A percentile compares a stretch with the other conserved stretches of the same genome.
These are phyloP conservation scores for Parelbella ahira DNA, from an alignment of 2,888 invertebrate genomes.

Conservation along the genomic window DNA sequence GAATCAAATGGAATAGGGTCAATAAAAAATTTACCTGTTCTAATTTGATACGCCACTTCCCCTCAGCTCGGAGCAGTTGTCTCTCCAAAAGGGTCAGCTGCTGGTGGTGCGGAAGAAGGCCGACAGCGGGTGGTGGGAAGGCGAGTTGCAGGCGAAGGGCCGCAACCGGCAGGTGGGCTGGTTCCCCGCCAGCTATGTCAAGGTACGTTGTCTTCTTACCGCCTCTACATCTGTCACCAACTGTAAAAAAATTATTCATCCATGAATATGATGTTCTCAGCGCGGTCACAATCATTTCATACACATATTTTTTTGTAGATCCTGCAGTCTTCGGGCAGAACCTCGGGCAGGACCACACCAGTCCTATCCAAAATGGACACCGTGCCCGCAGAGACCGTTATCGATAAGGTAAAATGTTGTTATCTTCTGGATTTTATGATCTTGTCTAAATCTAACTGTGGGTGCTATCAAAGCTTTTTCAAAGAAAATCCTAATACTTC, in stretches of 20 bases:
- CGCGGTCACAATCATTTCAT: no score
- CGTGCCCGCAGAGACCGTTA: slow-evolving; percentile 64
- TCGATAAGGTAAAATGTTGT: slow-evolving; percentile 70
- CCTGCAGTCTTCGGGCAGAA: slow-evolving; percentile 84
- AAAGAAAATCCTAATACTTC: no score
- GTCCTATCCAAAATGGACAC: slow-evolving; percentile 85
- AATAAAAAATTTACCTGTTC: no score
- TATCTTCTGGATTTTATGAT: no score
- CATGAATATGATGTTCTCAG: no score
- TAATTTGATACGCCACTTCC: no score
- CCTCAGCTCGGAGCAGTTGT: slow-evolving; percentile 92
- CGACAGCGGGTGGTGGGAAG: slow-evolving; percentile 99
- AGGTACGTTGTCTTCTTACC: no score
- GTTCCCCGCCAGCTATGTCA: slow-evolving; percentile 99
- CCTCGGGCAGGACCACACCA: slow-evolving; percentile 87
- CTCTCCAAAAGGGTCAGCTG: slow-evolving; percentile 93
- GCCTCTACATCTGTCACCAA: no score
- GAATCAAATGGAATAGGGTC: no score
- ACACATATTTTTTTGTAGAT: slow-evolving; percentile 39
- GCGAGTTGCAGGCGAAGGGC: slow-evolving; percentile 96
- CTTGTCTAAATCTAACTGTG: no score
- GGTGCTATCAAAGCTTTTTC: no score
- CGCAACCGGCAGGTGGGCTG: slow-evolving; percentile 96
- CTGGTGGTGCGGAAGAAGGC: slow-evolving; percentile 98
- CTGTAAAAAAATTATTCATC: no score